Conservation (phyloP, 2,888 invertebrate species). For the Drosophila borborema region DNA sequence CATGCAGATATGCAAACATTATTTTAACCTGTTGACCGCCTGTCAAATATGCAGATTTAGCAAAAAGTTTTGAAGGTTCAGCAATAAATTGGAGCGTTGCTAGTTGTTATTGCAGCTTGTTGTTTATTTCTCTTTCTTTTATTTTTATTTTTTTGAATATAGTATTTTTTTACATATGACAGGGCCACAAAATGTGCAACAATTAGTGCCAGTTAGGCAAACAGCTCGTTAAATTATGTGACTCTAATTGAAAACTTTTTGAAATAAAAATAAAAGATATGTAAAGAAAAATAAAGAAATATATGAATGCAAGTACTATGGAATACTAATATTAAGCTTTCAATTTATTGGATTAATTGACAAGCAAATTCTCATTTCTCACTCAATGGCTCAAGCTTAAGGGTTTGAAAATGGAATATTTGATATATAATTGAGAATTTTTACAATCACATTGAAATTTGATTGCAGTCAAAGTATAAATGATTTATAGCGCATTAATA, state of each 20-base stretch:
- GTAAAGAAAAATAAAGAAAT: not conserved
- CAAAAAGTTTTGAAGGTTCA: conserved; percentile 30
- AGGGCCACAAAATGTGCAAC: conserved; percentile 48
- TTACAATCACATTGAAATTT: no score
- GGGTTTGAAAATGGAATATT: no score
- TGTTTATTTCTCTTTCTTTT: conserved; percentile 12
- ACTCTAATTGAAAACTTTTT: conserved; percentile 15
- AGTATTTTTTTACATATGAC: conserved; percentile 37
- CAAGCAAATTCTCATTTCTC: no score
- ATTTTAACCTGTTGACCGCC: conserved; percentile 42
- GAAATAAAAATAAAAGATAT: not conserved
- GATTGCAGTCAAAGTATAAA: no score
- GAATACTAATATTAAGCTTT: no score
- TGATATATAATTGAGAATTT: no score
- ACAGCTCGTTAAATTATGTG: conserved; percentile 49
- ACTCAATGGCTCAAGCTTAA: no score
- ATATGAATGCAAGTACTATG: no score
- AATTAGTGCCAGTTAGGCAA: conserved; percentile 61
- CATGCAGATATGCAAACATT: conserved; percentile 32
- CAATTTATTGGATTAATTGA: no score
- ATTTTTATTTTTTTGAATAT: not conserved
- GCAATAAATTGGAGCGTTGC: conserved; percentile 19
- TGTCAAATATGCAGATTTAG: conserved; percentile 73
- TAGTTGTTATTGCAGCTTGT: conserved; percentile 29
- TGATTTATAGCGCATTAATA: no score